These are phyloP conservation scores for Cotesia congregata DNA, from an alignment of 2,888 invertebrate species.

Conservation along the genomic window DNA sequence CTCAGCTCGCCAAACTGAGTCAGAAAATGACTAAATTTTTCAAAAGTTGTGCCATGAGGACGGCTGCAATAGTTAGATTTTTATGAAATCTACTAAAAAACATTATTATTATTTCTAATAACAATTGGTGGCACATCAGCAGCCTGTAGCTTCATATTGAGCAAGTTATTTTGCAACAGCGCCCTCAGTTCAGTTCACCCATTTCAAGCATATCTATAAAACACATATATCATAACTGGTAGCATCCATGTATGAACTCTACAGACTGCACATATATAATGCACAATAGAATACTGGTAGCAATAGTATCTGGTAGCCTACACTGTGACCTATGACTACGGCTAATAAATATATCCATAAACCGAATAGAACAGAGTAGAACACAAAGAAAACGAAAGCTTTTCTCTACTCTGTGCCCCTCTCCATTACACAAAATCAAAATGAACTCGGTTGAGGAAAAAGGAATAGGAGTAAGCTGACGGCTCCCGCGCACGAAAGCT, in stretches of 20 bases:
- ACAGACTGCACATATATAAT: too few species aligned
- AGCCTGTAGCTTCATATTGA: background rate
- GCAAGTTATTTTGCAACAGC: background rate
- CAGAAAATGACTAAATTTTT: too few species aligned
- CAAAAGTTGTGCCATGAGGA: too few species aligned
- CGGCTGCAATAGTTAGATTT: too few species aligned
- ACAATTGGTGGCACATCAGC: too few species aligned
- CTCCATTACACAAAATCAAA: background rate
- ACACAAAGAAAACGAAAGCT: background rate
- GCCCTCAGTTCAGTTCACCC: background rate
- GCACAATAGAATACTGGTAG: background rate
- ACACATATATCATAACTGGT: too few species aligned
- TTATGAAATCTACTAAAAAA: too few species aligned
- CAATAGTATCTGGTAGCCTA: background rate
- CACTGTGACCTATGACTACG: too few species aligned
- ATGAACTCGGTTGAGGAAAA: background rate
- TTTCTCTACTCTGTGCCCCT: background rate
- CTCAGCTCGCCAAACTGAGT: too few species aligned
- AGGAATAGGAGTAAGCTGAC: constrained; percentile 35
- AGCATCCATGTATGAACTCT: too few species aligned
- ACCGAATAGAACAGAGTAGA: background rate
- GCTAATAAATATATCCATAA: background rate
- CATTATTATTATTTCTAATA: too few species aligned
- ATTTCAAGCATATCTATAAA: background rate
- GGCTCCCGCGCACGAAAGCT: constrained; percentile 39